Percentiles rank a stretch among this genome's conserved stretches.
Conservation (phyloP, 2,888 invertebrate species). For the Ectemnius continuus region DNA sequence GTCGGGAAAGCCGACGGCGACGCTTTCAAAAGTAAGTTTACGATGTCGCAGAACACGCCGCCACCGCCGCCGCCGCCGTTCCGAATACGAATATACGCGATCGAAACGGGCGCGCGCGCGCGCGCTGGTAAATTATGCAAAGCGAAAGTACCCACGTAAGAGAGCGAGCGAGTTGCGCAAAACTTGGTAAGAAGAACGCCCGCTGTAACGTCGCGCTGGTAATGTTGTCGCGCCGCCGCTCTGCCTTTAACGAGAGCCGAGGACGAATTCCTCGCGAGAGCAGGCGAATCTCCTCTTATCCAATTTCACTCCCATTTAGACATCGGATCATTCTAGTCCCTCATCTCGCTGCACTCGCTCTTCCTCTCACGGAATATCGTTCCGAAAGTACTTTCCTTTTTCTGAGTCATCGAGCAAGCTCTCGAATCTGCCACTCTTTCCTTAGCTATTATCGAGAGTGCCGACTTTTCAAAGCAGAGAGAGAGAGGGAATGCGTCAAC, state of each 20-base stretch:
- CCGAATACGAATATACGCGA: constrained; percentile 61
- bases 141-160: constrained; percentile 66
- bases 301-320: no score
- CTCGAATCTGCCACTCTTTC: constrained; percentile 6
- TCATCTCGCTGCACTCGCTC: no score
- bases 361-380: no score
- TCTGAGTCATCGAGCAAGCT: constrained; percentile 17
- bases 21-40: constrained; percentile 47
- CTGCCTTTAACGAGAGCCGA: constrained; percentile 43
- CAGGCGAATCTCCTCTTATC: no score
- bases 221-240: constrained; percentile 47
- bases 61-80: constrained; percentile 34
- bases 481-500: constrained; percentile 12
- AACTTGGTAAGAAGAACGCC: constrained; percentile 61
- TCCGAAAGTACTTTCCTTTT: no score
- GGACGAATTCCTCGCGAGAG: constrained; percentile 33
- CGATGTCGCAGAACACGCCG: constrained; percentile 38
- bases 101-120: constrained; percentile 51
- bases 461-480: neutral
- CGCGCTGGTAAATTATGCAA: constrained; percentile 62
- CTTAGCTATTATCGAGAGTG: constrained; percentile 16
- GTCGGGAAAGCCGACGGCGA: constrained; percentile 19
- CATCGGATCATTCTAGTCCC: no score
- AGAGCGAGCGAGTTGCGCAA: constrained; percentile 60
- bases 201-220: constrained; percentile 46